Base-by-base conservation (phyloP, 1,140 invertebrate genomes). In the Orius insidiosus region DNA sequence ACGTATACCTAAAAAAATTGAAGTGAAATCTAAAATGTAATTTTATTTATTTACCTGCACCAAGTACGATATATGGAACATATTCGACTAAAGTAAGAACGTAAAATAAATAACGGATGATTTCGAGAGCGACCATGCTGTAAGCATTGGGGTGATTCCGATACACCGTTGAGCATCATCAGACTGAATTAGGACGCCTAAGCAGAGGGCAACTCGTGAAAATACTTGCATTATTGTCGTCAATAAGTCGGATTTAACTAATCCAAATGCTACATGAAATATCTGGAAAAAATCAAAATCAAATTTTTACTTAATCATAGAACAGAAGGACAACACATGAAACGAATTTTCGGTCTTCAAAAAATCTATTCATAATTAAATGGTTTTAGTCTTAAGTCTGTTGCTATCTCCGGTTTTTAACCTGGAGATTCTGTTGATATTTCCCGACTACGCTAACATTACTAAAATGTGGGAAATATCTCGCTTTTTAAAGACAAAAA, bases 71-170 rank as follows among this genome's bases (percentile, higher is more conserved):
- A 52, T 78, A 69, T 1, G 90, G 89, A 1, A 85, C 76, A 48
- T 60, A 55, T 39, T 76, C 74, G 39, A 92, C 50, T 3, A 96
- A 66, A 60, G 80, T 82, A 1, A 85, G 66, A 7, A 83, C 79
- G 60, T 98, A 98, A 64, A 84, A 97, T 0, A 72, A 68, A 59
- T 98, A 98, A 55, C 94, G 71, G 33, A 96, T 81, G 14, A 94
- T 85, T 69, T 98, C 1, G 94, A 94, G 39, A 97, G 63, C 8
- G 80, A 78, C 94, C 94, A 98, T 10, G 90, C 87, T 15, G 84
- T 56, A 1, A 96, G 60, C 5, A 84, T 70, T 49, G 96, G 64
- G 1, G 80, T 76, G 18, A 93, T 62, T 10, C 85, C 84, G 19
- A 72, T 60, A 16, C 75, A 78, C 6, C 68, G 60, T 32, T 72